Percentiles rank a stretch among this genome's conserved stretches.
These are phyloP conservation scores for Phyllotreta striolata DNA, from an alignment of 2,888 invertebrate genomes.

Conservation along the genomic window DNA sequence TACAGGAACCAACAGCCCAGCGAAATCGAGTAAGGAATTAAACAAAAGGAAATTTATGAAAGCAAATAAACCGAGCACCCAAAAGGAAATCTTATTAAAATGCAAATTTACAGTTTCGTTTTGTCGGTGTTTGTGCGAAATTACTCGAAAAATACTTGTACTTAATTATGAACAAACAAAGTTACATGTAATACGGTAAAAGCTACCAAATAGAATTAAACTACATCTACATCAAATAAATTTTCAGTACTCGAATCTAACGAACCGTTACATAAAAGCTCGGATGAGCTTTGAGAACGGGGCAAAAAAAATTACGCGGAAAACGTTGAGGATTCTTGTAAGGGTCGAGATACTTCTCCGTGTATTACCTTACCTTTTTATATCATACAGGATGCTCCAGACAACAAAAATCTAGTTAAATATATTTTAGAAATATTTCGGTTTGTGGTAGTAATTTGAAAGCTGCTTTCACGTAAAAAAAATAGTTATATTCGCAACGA, in stretches of 20 bases:
- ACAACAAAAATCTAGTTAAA: too few species aligned
- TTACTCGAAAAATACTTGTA: constrained; percentile 48
- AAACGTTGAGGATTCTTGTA: constrained; percentile 14
- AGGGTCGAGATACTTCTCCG: neutral
- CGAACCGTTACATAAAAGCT: constrained; percentile 43
- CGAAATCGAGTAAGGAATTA: constrained; percentile 38
- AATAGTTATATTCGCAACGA: too few species aligned
- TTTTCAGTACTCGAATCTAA: constrained; percentile 48
- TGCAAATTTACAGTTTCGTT: constrained; percentile 49
- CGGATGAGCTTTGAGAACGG: constrained; percentile 33
- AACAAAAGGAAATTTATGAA: constrained; percentile 39
- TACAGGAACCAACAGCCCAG: constrained; percentile 26
- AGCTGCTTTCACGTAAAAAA: too few species aligned
- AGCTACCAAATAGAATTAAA: constrained; percentile 48
- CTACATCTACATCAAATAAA: constrained; percentile 50
- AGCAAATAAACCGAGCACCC: constrained; percentile 36
- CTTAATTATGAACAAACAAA: constrained; percentile 45
- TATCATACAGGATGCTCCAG: too few species aligned
- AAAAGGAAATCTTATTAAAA: constrained; percentile 47
- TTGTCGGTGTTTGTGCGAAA: constrained; percentile 44
- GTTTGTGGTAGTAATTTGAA: too few species aligned
- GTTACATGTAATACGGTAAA: constrained; percentile 40
- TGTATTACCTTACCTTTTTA: neutral
- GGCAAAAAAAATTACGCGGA: constrained; percentile 27
- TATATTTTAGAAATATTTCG: too few species aligned